Evolutionary conservation across 1,140 invertebrate genomes (phyloP), one percentile per base, ranked within the genome.

Genomic region (Chionoecetes opilio): DNA sequence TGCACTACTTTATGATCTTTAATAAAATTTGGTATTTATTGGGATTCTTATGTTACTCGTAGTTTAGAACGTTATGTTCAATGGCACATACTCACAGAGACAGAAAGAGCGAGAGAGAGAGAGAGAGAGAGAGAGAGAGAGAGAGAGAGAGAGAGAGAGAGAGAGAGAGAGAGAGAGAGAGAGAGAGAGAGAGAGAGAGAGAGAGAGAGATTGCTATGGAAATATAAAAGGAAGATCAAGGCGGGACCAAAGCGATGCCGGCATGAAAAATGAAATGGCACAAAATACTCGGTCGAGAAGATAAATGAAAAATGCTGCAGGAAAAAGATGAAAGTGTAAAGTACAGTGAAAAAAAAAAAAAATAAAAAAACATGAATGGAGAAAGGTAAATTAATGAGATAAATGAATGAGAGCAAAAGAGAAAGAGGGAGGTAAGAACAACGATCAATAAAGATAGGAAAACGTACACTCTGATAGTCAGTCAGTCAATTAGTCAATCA

Each of bases 81-180:
- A 46, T 46, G 41, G 14, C n/a, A n/a, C n/a, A n/a, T n/a, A n/a
- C n/a, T n/a, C n/a, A n/a, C n/a, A n/a, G n/a, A n/a, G n/a, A n/a
- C n/a, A n/a, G n/a, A n/a, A n/a, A n/a, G n/a, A n/a, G n/a, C n/a
- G n/a, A n/a, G n/a, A n/a, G n/a, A n/a, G n/a, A n/a, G n/a, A n/a
- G n/a, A n/a, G n/a, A n/a, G n/a, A n/a, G n/a, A n/a, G n/a, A n/a
- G n/a, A n/a, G n/a, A n/a, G n/a, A n/a, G n/a, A n/a, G n/a, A n/a
- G n/a, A n/a, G n/a, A n/a, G 41, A 14, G 5, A 53, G 63, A n/a
- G 63, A 75, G 21, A n/a, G 63, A 75, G n/a, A 75, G n/a, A 26
- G 63, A 75, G 63, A 75, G 63, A 75, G 63, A 75, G 63, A 75
- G 63, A 75, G 63, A 75, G 63, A 75, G 63, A 75, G 63, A 75